Percentiles rank a stretch among this genome's conserved stretches.
Conservation (phyloP, 2,888 invertebrate genomes). For the Portevinia maculata region DNA sequence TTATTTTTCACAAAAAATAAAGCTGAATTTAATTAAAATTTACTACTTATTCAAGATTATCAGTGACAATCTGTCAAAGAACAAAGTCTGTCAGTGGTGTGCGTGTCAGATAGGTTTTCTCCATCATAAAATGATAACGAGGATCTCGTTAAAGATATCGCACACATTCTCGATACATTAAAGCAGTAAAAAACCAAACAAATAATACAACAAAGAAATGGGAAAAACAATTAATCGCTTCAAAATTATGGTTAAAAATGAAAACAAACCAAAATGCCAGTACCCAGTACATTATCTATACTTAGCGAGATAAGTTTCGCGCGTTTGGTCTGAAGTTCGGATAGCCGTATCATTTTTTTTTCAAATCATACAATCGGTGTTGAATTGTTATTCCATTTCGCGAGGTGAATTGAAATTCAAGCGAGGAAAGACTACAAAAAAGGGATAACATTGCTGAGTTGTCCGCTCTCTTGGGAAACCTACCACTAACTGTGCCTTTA, state of each 20-base stretch:
- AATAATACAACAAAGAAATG: slow-evolving; percentile 20
- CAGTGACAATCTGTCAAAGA: slow-evolving; percentile 42
- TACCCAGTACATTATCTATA: slow-evolving; percentile 72
- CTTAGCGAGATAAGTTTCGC: slow-evolving; percentile 71
- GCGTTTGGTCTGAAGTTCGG: slow-evolving; percentile 51
- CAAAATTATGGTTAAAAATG: slow-evolving; percentile 70
- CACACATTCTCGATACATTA: slow-evolving; percentile 43
- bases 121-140: slow-evolving; percentile 68
- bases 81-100: slow-evolving; percentile 16
- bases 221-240: slow-evolving; percentile 66
- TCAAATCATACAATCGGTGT: slow-evolving; percentile 28
- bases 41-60: slow-evolving; percentile 26
- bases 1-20: slow-evolving; percentile 10
- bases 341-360: slow-evolving; percentile 8
- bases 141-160: slow-evolving; percentile 72
- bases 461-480: too few relatives aligned
- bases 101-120: slow-evolving; percentile 30
- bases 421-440: not conserved
- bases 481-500: slow-evolving; percentile 16
- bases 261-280: slow-evolving; percentile 65
- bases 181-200: slow-evolving; percentile 11
- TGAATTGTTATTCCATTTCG: not conserved
- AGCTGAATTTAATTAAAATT: slow-evolving; percentile 41
- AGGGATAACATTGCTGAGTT: slow-evolving; percentile 23
- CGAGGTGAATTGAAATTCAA: not conserved